A percentile compares a stretch with the other conserved stretches of the same genome.
phyloP scores from a whole-genome alignment of 2,888 invertebrate species.

The Periphyllus acericola region DNA sequence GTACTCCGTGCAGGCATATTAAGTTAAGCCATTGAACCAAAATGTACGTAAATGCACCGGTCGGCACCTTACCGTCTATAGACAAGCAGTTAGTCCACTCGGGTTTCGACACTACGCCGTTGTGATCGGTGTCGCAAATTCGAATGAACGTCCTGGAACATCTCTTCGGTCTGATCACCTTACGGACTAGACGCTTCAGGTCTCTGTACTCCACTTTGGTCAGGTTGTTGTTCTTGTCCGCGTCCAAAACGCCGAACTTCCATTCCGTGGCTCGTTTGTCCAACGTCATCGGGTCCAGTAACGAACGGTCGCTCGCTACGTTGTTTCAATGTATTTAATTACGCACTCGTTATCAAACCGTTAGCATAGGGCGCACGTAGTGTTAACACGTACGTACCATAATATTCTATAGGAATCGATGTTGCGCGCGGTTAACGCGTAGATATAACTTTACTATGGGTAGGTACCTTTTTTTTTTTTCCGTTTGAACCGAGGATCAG shows the following conservation, averaged over 20 bases:
- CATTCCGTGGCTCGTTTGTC: slow-evolving; percentile 76
- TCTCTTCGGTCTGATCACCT: slow-evolving; percentile 87
- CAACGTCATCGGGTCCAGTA: slow-evolving; percentile 37
- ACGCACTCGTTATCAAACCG: no score
- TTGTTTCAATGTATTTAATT: background rate
- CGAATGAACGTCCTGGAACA: slow-evolving; percentile 90
- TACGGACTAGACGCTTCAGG: slow-evolving; percentile 83
- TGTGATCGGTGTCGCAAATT: slow-evolving; percentile 85
- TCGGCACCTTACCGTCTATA: slow-evolving; percentile 54
- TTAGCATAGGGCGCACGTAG: no score
- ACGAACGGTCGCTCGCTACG: background rate
- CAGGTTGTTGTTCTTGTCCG: slow-evolving; percentile 79
- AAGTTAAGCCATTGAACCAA: no score
- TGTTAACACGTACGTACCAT: no score
- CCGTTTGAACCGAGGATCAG: no score
- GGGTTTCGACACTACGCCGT: slow-evolving; percentile 79
- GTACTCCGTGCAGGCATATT: no score
- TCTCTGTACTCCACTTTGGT: slow-evolving; percentile 85
- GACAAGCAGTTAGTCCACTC: slow-evolving; percentile 92
- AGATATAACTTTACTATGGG: background rate
- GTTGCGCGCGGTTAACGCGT: no score
- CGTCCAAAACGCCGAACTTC: slow-evolving; percentile 89
- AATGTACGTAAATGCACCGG: no score
- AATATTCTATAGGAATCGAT: no score
- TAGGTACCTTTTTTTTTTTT: no score